Base-by-base conservation (phyloP, 1,140 invertebrate genomes). In the Ruditapes philippinarum region DNA sequence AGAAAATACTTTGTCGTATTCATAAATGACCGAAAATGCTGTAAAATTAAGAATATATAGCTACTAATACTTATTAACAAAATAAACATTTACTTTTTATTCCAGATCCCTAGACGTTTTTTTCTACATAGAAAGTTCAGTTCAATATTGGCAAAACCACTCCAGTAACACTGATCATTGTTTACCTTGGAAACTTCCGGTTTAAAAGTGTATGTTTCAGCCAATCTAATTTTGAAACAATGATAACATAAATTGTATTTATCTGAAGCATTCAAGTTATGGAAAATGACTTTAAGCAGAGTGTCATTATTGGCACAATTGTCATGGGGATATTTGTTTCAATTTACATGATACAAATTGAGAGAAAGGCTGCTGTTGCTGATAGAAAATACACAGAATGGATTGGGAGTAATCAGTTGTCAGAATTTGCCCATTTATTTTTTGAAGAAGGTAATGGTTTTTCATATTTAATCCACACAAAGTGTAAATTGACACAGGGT, bases 321-420 rank as follows among this genome's bases (percentile, higher is more conserved):
- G 40, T 88, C 0, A 3, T 88, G 40, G 74, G 36, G 2, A 80
- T 88, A 14, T 79, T 79, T 57, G 76, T 88, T 1, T 54, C 36
- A 14, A 49, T 54, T 60, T 88, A 88, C 38, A 40, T 82, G 22
- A 62, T 89, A n/a, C 62, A 83, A 1, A 36, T 65, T 25, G 87
- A 89, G 57, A 89, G 79, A 73, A 60, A 49, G 22, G 87, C 68
- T 54, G 78, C 87, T 25, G 49, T 42, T 42, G 45, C 78, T 45
- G 70, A 89, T 38, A 89, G 79, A 73, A 65, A 89, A 19, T 89
- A 82, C 49, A 49, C 79, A 28, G 70, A 82, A 0, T 89, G 87
- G 87, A 76, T 89, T n/a, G 49, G 60, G 19, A 57, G 33, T 22
- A 73, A 89, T 65, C 28, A 76, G 0, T 28, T 89, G 3, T 3